Evolutionary conservation across 2,888 invertebrate species (phyloP), one percentile per base, ranked within the genome.

Genomic region (Julus scandinavius): DNA sequence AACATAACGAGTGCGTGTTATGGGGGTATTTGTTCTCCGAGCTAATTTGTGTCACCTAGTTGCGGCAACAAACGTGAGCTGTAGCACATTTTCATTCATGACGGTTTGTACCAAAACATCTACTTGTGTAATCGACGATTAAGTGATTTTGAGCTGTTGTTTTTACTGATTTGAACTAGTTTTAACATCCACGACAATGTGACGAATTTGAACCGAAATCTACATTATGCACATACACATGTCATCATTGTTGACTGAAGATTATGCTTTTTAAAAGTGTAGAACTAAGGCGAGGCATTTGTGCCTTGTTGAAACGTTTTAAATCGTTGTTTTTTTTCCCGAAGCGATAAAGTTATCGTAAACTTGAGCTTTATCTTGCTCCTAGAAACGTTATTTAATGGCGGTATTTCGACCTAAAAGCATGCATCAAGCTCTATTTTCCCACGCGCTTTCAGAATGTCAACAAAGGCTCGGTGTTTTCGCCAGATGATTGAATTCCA

Each of bases 31-130:
- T n/a, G 72, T 72, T 72, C 29, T 72, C 29, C 1, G 29, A 72
- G 72, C 72, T 29, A 72, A 72, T 72, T 72, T 72, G n/a, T 72
- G 72, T 72, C 72, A 72, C 72, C 72, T 72, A 72, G 20, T 72
- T 72, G 20, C n/a, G 72, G 29, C 72, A 29, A 72, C 72, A 29
- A 1, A 72, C 72, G 72, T 72, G n/a, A 29, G 72, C 72, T 20
- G 29, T 72, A 72, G 29, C 29, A 29, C 29, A 29, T 29, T 29
- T 72, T 72, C 29, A 58, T 58, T 72, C n/a, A 72, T 9, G 72
- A 72, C 72, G 6, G 29, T 5, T 72, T 72, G 72, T 29, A 5
- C 72, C n/a, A 20, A 29, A 72, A n/a, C 5, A 20, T 72, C 20
- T 49, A 20, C 63, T n/a, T 29, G 29, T 13, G 49, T 29, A 49